Evolutionary conservation across 2,797 vertebrate species (phyloP).

Genomic region (Odontamblyopus rebecca): DNA sequence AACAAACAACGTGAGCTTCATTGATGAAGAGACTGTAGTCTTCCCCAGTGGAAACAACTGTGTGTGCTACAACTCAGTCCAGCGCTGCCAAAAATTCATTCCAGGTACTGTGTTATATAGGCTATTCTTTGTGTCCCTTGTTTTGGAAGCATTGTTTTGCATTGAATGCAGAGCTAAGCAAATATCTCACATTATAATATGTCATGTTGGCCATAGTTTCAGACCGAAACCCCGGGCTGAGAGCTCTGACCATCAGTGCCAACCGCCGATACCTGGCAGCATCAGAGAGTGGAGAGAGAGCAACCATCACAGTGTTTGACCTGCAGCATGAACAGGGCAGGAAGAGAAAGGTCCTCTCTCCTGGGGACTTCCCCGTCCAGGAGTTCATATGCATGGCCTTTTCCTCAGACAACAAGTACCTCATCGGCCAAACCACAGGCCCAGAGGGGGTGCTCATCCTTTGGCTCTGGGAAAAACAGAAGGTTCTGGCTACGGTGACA

Average conservation of each 20-base stretch:
- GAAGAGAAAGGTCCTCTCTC: slow-evolving; percentile 80
- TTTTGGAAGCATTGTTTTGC: too few relatives aligned
- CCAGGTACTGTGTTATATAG: slow-evolving; percentile 83
- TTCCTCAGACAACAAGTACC: slow-evolving; percentile 88
- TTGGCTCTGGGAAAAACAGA: slow-evolving; percentile 94
- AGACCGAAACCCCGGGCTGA: slow-evolving; percentile 78
- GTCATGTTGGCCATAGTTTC: slow-evolving; percentile 71
- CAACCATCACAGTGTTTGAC: slow-evolving; percentile 84
- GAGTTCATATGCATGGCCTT: slow-evolving; percentile 86
- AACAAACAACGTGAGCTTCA: slow-evolving; percentile 83
- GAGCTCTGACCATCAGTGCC: slow-evolving; percentile 85
- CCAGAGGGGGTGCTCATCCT: slow-evolving; percentile 83
- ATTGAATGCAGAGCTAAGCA: not conserved
- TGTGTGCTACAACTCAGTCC: slow-evolving; percentile 83
- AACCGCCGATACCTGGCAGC: slow-evolving; percentile 86
- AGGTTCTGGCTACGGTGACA: slow-evolving; percentile 79
- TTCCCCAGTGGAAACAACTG: slow-evolving; percentile 87
- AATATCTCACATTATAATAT: not conserved
- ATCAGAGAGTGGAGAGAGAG: slow-evolving; percentile 82
- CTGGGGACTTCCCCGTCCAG: slow-evolving; percentile 69
- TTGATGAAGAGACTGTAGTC: slow-evolving; percentile 86
- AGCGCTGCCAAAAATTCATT: slow-evolving; percentile 86
- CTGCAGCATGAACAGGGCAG: slow-evolving; percentile 82
- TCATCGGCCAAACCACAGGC: slow-evolving; percentile 81
- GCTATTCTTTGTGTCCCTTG: too few relatives aligned